phyloP scores from a whole-genome alignment of 2,888 invertebrate species.

The Volucella inanis region DNA sequence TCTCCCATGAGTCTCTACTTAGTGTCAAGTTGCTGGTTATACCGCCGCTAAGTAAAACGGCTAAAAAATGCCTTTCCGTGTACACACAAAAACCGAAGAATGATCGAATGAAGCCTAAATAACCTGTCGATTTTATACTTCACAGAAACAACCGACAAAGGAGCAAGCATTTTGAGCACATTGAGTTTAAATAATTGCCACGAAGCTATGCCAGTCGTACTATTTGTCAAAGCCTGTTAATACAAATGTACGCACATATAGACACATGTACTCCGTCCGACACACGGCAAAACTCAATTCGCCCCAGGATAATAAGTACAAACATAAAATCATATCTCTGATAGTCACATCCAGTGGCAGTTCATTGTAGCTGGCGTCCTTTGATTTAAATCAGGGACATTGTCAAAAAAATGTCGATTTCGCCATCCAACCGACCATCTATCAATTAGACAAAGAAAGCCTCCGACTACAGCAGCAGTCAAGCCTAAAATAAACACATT shows the following conservation, averaged over 20 bases:
- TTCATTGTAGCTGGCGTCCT: slow-evolving; percentile 40
- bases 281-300: no score
- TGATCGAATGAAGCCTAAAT: slow-evolving; percentile 34
- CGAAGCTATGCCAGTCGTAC: slow-evolving; percentile 20
- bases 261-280: no score
- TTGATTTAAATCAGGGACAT: slow-evolving; percentile 28
- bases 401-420: slow-evolving; percentile 40
- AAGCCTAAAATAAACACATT: slow-evolving; percentile 64
- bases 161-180: slow-evolving; percentile 62
- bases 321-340: slow-evolving; percentile 21
- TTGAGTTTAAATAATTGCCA: slow-evolving; percentile 61
- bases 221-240: slow-evolving; percentile 29
- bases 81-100: slow-evolving; percentile 10
- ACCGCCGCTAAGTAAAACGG: slow-evolving; percentile 2
- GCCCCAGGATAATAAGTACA: no score
- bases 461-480: slow-evolving; percentile 37
- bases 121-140: slow-evolving; percentile 29
- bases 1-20: not conserved
- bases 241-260: not conserved
- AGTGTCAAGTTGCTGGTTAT: slow-evolving; percentile 19
- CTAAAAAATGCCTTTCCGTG: slow-evolving; percentile 1
- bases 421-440: slow-evolving; percentile 47
- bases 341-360: slow-evolving; percentile 53
- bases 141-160: slow-evolving; percentile 20
- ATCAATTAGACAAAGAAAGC: slow-evolving; percentile 65